Evolutionary conservation across 2,797 vertebrate genomes (phyloP).

Genomic region (Chelidonichthys spinosus): DNA sequence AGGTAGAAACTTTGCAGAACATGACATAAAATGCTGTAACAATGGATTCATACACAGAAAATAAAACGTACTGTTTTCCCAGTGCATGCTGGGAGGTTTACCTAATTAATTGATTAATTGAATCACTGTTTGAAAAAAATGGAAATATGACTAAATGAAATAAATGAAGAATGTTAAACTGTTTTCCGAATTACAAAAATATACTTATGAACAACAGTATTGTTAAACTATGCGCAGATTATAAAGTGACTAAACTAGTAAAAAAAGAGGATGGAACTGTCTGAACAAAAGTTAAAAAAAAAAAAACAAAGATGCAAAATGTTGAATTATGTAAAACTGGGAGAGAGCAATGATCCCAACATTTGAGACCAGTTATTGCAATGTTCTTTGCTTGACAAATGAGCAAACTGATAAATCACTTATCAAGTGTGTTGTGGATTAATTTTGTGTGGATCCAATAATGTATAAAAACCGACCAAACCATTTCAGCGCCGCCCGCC

Average conservation of each 20-base stretch:
- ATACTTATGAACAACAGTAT: neutral
- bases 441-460: too few species aligned
- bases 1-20: neutral
- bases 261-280: neutral
- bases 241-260: neutral
- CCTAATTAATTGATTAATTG: too few species aligned
- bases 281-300: neutral
- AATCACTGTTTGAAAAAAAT: too few species aligned
- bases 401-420: neutral
- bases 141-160: neutral
- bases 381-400: neutral
- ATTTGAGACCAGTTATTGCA: neutral
- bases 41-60: neutral
- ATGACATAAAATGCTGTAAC: neutral
- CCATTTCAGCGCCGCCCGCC: neutral
- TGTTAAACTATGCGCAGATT: too few species aligned
- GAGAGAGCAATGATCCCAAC: neutral
- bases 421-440: neutral
- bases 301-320: neutral
- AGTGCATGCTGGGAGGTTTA: neutral
- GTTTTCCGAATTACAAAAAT: neutral
- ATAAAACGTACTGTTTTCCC: neutral
- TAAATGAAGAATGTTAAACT: neutral
- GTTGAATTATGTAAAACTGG: neutral
- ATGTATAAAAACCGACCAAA: neutral